A percentile compares a stretch with the other conserved stretches of the same genome.
Conservation (phyloP, 1,140 invertebrate genomes). For the Cyclina sinensis region DNA sequence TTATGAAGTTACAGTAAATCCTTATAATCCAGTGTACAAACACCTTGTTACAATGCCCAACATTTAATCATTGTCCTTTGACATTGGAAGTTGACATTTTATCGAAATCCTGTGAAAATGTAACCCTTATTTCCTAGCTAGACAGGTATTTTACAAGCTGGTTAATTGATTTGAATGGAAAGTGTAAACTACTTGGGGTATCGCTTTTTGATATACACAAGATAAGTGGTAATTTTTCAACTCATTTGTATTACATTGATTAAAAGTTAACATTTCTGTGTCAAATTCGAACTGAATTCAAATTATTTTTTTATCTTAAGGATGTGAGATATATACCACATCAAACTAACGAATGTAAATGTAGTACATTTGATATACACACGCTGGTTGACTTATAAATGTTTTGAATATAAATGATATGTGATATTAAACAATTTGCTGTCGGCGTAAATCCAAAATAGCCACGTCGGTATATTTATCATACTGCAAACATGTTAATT, state of each 20-base stretch:
- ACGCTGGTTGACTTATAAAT: not conserved
- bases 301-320: too few relatives aligned
- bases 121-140: constrained; percentile 2
- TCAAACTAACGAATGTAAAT: not conserved
- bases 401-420: not conserved
- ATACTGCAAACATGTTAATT: too few relatives aligned
- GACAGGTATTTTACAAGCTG: not conserved
- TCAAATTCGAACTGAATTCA: not conserved
- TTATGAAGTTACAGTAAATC: not conserved
- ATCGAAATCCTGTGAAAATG: constrained; percentile 11
- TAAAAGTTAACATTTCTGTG: not conserved
- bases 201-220: not conserved
- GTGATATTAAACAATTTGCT: not conserved
- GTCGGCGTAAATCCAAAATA: not conserved
- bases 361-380: not conserved
- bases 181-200: not conserved
- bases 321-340: not conserved
- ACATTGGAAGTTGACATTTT: constrained; percentile 15
- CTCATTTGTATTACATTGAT: not conserved
- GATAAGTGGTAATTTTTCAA: not conserved
- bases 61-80: not conserved
- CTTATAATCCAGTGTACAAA: not conserved
- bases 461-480: not conserved
- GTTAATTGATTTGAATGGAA: not conserved
- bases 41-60: not conserved